Percentiles rank a stretch among this genome's conserved stretches.
Evolutionary conservation across 2,113 vertebrate genomes (phyloP).

Genomic region (Chauna torquata): DNA sequence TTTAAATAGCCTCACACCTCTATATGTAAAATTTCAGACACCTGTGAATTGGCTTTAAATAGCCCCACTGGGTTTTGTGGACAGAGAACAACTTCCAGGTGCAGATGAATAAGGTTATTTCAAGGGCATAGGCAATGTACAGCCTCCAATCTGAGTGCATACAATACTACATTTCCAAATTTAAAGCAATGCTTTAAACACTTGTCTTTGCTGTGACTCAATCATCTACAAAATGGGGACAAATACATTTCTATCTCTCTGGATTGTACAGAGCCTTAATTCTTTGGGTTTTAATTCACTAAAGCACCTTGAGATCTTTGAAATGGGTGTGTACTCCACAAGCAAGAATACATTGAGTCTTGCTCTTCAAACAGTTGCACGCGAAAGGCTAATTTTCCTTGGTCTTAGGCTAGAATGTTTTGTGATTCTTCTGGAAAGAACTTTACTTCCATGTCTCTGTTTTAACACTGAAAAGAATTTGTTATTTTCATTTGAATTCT

Average conservation of each 20-base stretch:
- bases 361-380: neutral
- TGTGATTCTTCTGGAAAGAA: neutral
- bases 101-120: slow-evolving; percentile 50
- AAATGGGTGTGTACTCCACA: neutral
- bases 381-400: neutral
- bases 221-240: neutral
- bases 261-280: neutral
- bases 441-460: neutral
- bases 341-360: neutral
- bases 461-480: neutral
- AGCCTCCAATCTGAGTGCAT: neutral
- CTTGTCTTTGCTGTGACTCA: neutral
- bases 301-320: neutral
- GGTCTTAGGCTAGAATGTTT: neutral
- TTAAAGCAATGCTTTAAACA: neutral
- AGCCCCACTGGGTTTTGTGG: slow-evolving; percentile 54
- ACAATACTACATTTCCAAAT: neutral
- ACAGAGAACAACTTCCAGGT: slow-evolving; percentile 57
- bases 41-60: slow-evolving; percentile 54
- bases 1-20: slow-evolving; percentile 67
- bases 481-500: neutral
- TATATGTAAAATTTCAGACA: slow-evolving; percentile 63
- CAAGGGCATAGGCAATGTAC: slow-evolving; percentile 10
- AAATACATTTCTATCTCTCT: neutral
- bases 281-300: neutral